Conservation (phyloP, 2,888 invertebrate genomes). For the Orthosia cruda region DNA sequence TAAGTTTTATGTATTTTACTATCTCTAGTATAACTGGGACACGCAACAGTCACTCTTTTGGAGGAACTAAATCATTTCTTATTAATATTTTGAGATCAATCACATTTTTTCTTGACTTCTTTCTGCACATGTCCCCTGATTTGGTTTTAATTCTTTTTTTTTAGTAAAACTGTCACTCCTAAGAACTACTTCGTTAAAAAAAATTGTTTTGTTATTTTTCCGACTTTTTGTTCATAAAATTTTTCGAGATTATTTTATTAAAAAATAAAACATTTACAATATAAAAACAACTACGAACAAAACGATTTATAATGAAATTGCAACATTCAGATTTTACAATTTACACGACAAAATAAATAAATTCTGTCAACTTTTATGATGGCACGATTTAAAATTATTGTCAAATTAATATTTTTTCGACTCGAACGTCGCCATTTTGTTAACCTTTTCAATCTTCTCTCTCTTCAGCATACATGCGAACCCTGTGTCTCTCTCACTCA, state of each 20-base stretch:
- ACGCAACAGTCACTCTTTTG: constrained; percentile 77
- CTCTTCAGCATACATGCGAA: constrained; percentile 22
- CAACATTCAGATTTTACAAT: constrained; percentile 60
- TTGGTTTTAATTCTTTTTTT: constrained; percentile 59
- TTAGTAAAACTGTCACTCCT: constrained; percentile 55
- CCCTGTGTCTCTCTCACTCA: constrained; percentile 32
- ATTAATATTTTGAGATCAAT: constrained; percentile 86
- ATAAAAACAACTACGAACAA: constrained; percentile 61
- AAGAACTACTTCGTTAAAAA: constrained; percentile 39
- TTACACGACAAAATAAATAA: constrained; percentile 62
- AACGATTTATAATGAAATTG: constrained; percentile 59
- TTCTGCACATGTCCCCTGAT: constrained; percentile 76
- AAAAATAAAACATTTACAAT: constrained; percentile 51
- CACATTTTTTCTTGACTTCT: constrained; percentile 74
- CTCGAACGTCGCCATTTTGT: constrained; percentile 47
- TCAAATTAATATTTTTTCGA: constrained; percentile 46
- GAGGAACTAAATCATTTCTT: constrained; percentile 86
- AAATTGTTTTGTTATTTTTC: constrained; percentile 43
- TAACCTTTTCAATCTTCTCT: constrained; percentile 33
- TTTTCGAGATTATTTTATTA: constrained; percentile 44
- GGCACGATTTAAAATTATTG: constrained; percentile 67
- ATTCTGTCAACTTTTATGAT: constrained; percentile 61
- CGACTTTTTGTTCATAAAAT: constrained; percentile 20
- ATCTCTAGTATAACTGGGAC: constrained; percentile 80
- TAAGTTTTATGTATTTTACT: constrained; percentile 69